Conservation (phyloP, 2,888 invertebrate species). For the Quadriops clusia region DNA sequence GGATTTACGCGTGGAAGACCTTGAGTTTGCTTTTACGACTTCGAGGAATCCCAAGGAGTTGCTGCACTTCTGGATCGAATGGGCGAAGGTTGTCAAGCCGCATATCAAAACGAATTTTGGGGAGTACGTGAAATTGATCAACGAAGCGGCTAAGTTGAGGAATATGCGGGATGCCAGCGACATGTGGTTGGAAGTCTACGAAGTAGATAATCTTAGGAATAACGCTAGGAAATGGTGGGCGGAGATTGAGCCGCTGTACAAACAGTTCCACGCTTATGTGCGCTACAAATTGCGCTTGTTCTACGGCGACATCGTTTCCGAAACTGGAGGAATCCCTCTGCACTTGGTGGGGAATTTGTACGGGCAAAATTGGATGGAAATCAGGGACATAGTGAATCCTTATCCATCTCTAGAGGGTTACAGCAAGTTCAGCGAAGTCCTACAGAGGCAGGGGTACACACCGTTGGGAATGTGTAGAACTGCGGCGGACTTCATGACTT, state of each 20-base stretch:
- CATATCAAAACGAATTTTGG: conserved; percentile 49
- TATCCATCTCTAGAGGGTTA: too few relatives aligned
- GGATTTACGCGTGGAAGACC: too few relatives aligned
- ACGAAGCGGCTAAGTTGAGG: conserved; percentile 61
- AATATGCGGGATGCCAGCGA: conserved; percentile 58
- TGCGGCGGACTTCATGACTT: too few relatives aligned
- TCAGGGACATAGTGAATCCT: conserved; percentile 58
- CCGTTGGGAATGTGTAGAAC: too few relatives aligned
- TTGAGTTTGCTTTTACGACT: too few relatives aligned
- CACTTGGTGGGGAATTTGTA: conserved; percentile 76
- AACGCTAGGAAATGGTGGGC: conserved; percentile 59
- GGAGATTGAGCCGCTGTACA: conserved; percentile 67
- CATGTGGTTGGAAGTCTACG: conserved; percentile 60
- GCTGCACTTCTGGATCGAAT: conserved; percentile 66
- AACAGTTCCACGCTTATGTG: conserved; percentile 74
- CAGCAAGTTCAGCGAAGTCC: too few relatives aligned
- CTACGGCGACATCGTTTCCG: conserved; percentile 58
- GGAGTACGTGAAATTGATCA: conserved; percentile 53
- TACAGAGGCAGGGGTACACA: too few relatives aligned
- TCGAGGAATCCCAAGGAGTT: conserved; percentile 68
- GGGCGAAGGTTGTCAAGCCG: conserved; percentile 62
- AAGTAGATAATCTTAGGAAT: conserved; percentile 55
- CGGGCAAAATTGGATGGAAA: conserved; percentile 67
- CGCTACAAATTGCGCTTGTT: conserved; percentile 55
- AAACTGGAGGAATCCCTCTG: conserved; percentile 63